Conservation (phyloP, 2,113 vertebrate species). For the Fregetta grallaria region DNA sequence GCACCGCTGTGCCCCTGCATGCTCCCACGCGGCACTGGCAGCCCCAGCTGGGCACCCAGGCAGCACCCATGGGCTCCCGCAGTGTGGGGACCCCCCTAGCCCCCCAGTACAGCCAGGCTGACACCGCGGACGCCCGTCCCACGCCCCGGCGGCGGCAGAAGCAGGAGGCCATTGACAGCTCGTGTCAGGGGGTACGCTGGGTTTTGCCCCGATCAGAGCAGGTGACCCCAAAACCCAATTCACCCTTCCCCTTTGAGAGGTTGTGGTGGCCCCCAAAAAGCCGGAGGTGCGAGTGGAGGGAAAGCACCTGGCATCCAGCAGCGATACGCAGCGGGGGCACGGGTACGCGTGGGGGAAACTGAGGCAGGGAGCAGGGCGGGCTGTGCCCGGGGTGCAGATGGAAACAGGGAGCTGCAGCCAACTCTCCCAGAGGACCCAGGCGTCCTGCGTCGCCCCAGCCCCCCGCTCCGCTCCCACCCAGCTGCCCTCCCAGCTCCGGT, state of each 20-base stretch:
- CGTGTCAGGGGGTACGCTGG: fast-evolving
- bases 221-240: not conserved
- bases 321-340: fast-evolving
- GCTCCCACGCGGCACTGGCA: not conserved
- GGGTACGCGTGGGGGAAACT: not conserved
- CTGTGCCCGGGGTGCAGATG: not conserved
- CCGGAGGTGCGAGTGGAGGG: not conserved
- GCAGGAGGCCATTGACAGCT: not conserved
- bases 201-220: not conserved
- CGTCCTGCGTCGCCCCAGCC: not conserved
- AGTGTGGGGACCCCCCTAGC: not conserved
- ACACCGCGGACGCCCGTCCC: not conserved
- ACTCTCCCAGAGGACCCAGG: not conserved
- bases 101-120: too few species aligned
- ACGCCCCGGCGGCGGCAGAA: not conserved
- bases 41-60: not conserved
- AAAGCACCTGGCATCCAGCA: not conserved
- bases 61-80: not conserved
- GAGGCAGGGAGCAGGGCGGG: not conserved
- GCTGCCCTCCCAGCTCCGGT: not conserved
- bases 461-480: not conserved
- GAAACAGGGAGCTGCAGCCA: not conserved
- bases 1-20: not conserved
- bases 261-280: fast-evolving
- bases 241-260: not conserved